Evolutionary conservation across 2,113 vertebrate genomes (phyloP).

Genomic region (Alouatta palliata): DNA sequence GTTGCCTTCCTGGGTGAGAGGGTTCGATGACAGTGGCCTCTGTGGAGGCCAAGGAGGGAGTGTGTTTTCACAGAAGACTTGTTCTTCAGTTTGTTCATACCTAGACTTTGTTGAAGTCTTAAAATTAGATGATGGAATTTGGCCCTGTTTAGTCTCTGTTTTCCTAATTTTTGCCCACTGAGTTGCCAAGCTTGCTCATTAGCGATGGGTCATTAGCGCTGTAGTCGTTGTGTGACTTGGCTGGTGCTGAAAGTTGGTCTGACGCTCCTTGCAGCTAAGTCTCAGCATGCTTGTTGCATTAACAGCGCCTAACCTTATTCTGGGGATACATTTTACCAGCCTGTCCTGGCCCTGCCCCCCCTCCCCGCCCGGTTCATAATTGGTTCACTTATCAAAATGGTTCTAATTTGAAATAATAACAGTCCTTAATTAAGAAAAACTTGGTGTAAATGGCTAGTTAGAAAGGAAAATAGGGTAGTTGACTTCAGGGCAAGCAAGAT

Average conservation of each 20-base stretch:
- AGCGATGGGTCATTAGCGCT: not conserved
- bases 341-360: not conserved
- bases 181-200: not conserved
- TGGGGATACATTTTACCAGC: not conserved
- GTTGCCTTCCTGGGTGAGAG: rapidly evolving
- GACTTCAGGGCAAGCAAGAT: constrained; percentile 65
- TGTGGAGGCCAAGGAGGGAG: not conserved
- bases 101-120: not conserved
- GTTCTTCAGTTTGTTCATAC: no score
- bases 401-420: constrained; percentile 50
- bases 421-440: constrained; percentile 19
- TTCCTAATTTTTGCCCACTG: not conserved
- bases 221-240: not conserved
- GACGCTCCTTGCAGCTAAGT: not conserved
- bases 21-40: rapidly evolving
- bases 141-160: not conserved
- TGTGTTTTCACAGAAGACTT: not conserved
- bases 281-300: not conserved
- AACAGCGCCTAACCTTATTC: not conserved
- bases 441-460: constrained; percentile 8
- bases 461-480: constrained; percentile 64
- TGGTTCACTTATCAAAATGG: not conserved
- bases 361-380: not conserved
- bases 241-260: not conserved
- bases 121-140: not conserved